Evolutionary conservation across 2,888 invertebrate genomes (phyloP).

Genomic region (Pristionchus mayeri): DNA sequence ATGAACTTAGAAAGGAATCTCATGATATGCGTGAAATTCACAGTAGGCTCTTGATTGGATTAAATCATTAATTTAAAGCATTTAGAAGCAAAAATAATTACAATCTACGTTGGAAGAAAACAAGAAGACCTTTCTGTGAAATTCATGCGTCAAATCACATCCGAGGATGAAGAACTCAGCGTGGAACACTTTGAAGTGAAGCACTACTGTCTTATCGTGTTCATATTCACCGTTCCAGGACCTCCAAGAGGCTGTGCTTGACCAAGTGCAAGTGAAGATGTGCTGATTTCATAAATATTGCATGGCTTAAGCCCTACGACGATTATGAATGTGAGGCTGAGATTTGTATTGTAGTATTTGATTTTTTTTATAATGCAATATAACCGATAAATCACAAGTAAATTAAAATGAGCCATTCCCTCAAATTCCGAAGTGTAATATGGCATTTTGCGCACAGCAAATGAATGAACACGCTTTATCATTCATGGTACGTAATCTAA

Average conservation of each 20-base stretch:
- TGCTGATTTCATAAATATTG: no score
- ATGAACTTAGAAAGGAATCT: neutral
- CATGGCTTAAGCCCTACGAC: no score
- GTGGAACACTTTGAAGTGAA: neutral
- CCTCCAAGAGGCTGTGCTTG: neutral
- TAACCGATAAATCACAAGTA: no score
- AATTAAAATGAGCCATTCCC: no score
- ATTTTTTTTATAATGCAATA: no score
- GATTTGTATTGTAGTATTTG: no score
- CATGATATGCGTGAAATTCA: neutral
- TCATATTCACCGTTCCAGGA: neutral
- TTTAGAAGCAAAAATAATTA: neutral
- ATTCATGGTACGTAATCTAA: no score
- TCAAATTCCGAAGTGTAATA: no score
- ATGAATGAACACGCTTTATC: no score
- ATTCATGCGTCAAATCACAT: neutral
- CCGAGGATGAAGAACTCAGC: neutral
- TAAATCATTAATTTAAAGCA: neutral
- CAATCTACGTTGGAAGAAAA: neutral
- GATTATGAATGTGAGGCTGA: no score
- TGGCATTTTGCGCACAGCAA: no score
- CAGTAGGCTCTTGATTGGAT: neutral
- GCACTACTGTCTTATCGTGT: neutral
- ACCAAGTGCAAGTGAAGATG: neutral
- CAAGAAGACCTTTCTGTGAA: no score